Conservation (phyloP, 2,113 vertebrate species). For the Procavia capensis region DNA sequence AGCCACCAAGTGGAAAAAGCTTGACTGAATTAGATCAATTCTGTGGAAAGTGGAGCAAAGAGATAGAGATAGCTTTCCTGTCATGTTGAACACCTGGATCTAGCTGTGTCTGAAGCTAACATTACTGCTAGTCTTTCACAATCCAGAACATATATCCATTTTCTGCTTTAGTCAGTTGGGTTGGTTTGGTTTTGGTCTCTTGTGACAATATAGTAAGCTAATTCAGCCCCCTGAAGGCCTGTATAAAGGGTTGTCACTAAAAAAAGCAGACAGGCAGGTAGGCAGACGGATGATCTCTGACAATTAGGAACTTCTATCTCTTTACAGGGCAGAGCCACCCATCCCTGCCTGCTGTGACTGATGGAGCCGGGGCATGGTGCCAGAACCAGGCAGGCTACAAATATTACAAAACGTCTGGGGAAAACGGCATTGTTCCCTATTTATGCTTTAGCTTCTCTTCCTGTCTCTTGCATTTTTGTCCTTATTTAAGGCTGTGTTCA, state of each 20-base stretch:
- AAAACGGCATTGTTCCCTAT: constrained; percentile 52
- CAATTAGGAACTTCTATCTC: neutral
- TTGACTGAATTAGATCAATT: neutral
- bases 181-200: neutral
- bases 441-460: constrained; percentile 68
- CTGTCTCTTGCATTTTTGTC: constrained; percentile 61
- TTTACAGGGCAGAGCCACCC: neutral
- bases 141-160: neutral
- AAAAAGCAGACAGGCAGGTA: neutral
- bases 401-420: constrained; percentile 32
- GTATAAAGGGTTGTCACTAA: neutral
- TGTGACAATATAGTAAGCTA: neutral
- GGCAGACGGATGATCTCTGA: neutral
- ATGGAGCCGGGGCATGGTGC: neutral
- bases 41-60: neutral
- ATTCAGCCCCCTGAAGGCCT: neutral
- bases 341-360: neutral
- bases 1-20: neutral
- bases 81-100: neutral
- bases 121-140: neutral
- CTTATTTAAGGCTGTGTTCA: constrained; percentile 78
- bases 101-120: neutral
- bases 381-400: constrained; percentile 2
- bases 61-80: neutral
- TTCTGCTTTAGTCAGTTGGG: neutral